These are phyloP conservation scores for Cyrtodaria siliqua DNA, from an alignment of 2,888 invertebrate genomes.

Conservation along the genomic window DNA sequence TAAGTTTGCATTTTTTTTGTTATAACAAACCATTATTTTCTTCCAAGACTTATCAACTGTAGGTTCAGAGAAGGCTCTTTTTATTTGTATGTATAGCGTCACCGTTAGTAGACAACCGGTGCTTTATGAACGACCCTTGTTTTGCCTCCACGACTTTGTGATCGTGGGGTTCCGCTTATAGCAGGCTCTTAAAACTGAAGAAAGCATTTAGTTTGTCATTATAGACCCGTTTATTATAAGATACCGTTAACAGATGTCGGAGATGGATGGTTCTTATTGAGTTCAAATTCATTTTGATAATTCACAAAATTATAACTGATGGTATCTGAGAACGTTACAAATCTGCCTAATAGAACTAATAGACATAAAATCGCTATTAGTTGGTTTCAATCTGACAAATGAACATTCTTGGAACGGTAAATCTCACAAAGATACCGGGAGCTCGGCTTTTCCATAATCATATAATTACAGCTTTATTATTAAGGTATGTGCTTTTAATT, in stretches of 20 bases:
- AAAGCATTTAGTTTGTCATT: conserved; percentile 46
- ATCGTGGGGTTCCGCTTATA: conserved; percentile 22
- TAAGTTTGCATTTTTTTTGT: too few species aligned
- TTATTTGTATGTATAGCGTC: too few species aligned
- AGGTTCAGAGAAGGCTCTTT: too few species aligned
- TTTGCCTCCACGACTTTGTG: not conserved
- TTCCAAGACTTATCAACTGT: too few species aligned
- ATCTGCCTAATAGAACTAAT: conserved; percentile 42
- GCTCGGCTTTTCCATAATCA: conserved; percentile 18
- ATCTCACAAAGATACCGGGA: conserved; percentile 15
- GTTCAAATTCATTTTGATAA: conserved; percentile 62
- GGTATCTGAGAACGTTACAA: conserved; percentile 22
- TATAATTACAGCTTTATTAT: conserved; percentile 26
- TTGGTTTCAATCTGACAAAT: conserved; percentile 12
- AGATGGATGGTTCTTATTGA: conserved; percentile 32
- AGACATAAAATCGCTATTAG: conserved; percentile 43
- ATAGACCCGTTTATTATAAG: conserved; percentile 40
- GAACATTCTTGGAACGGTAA: not conserved
- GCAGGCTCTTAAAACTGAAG: conserved; percentile 28
- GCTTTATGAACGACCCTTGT: too few species aligned
- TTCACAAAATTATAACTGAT: conserved; percentile 48
- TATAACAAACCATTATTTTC: too few species aligned
- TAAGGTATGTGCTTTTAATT: conserved; percentile 34
- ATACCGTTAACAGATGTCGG: conserved; percentile 27
- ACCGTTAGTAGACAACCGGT: too few species aligned